Base-by-base conservation (phyloP, 2,888 invertebrate genomes). In the Morinoia aosen region DNA sequence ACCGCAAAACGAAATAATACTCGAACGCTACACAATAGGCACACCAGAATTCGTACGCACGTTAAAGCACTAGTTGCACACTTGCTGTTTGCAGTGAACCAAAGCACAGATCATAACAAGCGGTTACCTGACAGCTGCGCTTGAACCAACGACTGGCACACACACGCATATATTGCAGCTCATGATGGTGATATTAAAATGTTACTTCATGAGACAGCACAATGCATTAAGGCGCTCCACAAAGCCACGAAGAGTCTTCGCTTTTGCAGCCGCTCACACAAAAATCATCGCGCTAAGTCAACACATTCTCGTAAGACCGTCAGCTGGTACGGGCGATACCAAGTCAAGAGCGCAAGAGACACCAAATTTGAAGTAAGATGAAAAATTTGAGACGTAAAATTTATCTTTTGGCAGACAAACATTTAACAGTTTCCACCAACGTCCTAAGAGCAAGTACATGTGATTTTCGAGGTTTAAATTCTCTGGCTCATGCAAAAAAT, bases 181-280 rank as follows among this genome's bases (percentile, higher is more conserved):
- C 76, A 76, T 33, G 76, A 76, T 33, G 76, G 76, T 25, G 76
- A 76, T 16, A 76, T 76, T 19, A 76, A 76, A 76, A 76, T 76
- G 76, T 76, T 76, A 33, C 76, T 76, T 76, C 76, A 76, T 76
- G 76, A 76, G 76, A 76, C 76, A 76, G 25, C 76, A 76, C 76
- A 76, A 76, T 33, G 76, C 33, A 76, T 76, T 76, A 3, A 25
- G 8, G 76, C 76, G 76, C 25, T 33, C 76, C 76, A 33, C 33
- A 76, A 76, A 76, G 76, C 16, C 25, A 76, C 2, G 10, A 76
- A 76, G 76, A 76, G 76, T 76, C 76, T 33, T 76, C 33, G 25
- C 25, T 76, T 25, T 76, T 33, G 76, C 76, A 76, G 76, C 25
- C 25, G 25, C 16, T 76, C 33, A 16, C 25, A 76, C 25, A 33